phyloP scores from a whole-genome alignment of 1,140 invertebrate genomes.

The Berghia stephanieae region DNA sequence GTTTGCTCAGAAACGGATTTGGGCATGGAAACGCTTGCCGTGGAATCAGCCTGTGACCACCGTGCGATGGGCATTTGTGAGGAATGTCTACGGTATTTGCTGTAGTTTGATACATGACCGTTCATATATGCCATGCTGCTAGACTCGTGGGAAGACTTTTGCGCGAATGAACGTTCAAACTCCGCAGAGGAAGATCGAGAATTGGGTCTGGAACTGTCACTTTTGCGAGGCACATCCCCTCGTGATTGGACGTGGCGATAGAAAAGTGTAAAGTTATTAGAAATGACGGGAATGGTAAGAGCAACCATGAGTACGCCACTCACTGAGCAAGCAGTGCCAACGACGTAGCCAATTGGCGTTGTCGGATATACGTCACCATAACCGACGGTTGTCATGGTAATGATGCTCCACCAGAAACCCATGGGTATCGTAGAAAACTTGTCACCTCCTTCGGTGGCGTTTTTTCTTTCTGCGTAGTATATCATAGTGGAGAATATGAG shows the following conservation, averaged over 20 bases:
- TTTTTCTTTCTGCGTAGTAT: slow-evolving; percentile 91
- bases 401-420: slow-evolving; percentile 71
- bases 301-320: slow-evolving; percentile 59
- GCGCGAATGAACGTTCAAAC: slow-evolving; percentile 36
- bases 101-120: slow-evolving; percentile 41
- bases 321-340: slow-evolving; percentile 60
- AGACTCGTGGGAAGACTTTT: slow-evolving; percentile 52
- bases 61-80: slow-evolving; percentile 21
- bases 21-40: slow-evolving; percentile 42
- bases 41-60: slow-evolving; percentile 48
- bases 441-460: slow-evolving; percentile 48
- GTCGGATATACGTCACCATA: slow-evolving; percentile 66
- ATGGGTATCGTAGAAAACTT: slow-evolving; percentile 62
- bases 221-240: slow-evolving; percentile 35
- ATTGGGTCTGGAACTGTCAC: slow-evolving; percentile 23
- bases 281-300: slow-evolving; percentile 63
- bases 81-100: slow-evolving; percentile 27
- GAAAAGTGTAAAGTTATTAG: slow-evolving; percentile 63
- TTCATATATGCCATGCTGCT: slow-evolving; percentile 53
- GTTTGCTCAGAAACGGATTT: slow-evolving; percentile 41
- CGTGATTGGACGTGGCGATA: slow-evolving; percentile 60
- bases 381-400: slow-evolving; percentile 71
- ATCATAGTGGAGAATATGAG: slow-evolving; percentile 97
- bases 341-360: slow-evolving; percentile 70
- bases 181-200: slow-evolving; percentile 32